Evolutionary conservation across 1,140 invertebrate species (phyloP).

Genomic region (Drosophila baimaii): DNA sequence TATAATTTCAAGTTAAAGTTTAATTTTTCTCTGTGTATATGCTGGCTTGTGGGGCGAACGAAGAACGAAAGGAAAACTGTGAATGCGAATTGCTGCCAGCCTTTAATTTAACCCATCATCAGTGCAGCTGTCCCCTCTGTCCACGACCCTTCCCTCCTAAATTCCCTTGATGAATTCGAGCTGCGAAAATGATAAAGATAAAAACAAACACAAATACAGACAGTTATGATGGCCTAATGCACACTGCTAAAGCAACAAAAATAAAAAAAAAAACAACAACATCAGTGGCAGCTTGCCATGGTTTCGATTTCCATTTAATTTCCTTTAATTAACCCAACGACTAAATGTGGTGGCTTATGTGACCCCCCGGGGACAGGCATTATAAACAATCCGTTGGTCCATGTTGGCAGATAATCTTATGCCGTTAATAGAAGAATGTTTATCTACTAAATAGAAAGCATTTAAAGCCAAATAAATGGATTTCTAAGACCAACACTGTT

Average conservation of each 20-base stretch:
- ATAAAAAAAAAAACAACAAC: neutral
- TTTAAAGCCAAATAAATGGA: neutral
- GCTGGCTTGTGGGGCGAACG: conserved; percentile 18
- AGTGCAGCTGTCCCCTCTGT: conserved; percentile 57
- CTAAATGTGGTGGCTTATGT: conserved; percentile 50
- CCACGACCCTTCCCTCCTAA: neutral
- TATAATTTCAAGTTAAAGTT: neutral
- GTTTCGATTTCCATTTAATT: conserved; percentile 76
- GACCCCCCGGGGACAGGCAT: conserved; percentile 21
- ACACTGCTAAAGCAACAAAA: conserved; percentile 53
- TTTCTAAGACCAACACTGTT: neutral
- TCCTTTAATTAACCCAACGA: conserved; percentile 55
- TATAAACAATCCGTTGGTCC: conserved; percentile 40
- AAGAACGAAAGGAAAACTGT: conserved; percentile 43
- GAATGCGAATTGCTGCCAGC: conserved; percentile 61
- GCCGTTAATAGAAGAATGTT: neutral
- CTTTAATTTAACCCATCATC: conserved; percentile 63
- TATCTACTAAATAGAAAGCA: neutral
- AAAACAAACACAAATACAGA: conserved; percentile 41
- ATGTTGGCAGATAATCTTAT: conserved; percentile 21
- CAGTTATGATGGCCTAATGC: conserved; percentile 60
- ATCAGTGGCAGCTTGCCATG: conserved; percentile 2
- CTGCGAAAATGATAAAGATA: conserved; percentile 56
- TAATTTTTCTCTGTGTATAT: neutral
- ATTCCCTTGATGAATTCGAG: conserved; percentile 49